A percentile compares a stretch with the other conserved stretches of the same genome.
These are phyloP conservation scores for Microtus pennsylvanicus DNA, from an alignment of 2,113 vertebrate genomes.

Conservation along the genomic window DNA sequence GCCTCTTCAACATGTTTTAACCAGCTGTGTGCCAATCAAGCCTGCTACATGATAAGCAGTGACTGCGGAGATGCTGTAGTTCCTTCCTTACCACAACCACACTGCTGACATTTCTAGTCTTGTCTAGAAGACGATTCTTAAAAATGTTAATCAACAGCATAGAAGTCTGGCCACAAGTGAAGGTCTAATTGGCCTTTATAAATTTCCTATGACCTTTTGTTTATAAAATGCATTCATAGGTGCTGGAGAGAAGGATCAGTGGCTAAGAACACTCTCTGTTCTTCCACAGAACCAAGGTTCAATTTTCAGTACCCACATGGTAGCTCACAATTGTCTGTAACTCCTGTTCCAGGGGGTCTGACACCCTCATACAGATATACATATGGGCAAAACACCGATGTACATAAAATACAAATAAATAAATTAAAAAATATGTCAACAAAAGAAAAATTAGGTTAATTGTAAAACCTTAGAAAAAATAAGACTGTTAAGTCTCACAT, in stretches of 20 bases:
- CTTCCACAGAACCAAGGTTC: not conserved
- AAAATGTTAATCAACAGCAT: not conserved
- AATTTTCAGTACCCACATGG: not conserved
- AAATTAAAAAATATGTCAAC: not conserved
- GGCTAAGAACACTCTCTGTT: not conserved
- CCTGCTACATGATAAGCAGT: not conserved
- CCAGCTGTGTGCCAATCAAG: not conserved
- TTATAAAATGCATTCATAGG: slow-evolving; percentile 24
- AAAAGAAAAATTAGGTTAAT: not conserved
- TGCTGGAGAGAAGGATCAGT: not conserved
- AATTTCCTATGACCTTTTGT: slow-evolving; percentile 1
- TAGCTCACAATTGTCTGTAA: not conserved
- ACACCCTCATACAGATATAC: not conserved
- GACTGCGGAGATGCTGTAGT: not conserved
- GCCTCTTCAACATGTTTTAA: not conserved
- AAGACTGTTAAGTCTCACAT: not conserved
- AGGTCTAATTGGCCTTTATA: slow-evolving; percentile 8
- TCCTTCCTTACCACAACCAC: not conserved
- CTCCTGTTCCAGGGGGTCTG: not conserved
- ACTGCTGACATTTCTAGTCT: not conserved
- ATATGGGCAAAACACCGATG: not conserved
- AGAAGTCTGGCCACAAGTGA: slow-evolving; percentile 11
- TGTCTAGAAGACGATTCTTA: slow-evolving; percentile 17
- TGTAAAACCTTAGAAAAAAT: not conserved
- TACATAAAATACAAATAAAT: not conserved